A percentile compares a stretch with the other conserved stretches of the same genome.
Conservation (phyloP, 2,113 vertebrate genomes). For the Prolemur simus region DNA sequence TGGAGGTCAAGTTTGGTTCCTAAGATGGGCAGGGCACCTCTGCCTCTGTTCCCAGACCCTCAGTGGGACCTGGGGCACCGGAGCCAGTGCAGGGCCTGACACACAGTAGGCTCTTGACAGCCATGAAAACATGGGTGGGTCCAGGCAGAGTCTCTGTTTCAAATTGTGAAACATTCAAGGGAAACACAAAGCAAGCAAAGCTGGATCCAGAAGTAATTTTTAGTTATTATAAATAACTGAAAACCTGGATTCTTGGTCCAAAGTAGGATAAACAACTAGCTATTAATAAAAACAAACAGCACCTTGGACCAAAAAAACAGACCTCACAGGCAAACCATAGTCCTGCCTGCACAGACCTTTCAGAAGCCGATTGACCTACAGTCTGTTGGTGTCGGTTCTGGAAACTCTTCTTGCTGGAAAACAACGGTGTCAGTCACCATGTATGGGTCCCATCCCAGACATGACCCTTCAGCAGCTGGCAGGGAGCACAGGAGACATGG, state of each 20-base stretch:
- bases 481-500: neutral
- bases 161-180: neutral
- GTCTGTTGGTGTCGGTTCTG: neutral
- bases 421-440: rapidly evolving
- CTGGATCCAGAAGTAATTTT: conserved; percentile 37
- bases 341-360: neutral
- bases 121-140: neutral
- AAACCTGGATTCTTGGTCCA: neutral
- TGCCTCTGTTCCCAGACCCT: neutral
- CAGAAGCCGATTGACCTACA: neutral
- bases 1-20: neutral
- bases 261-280: conserved; percentile 32
- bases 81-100: neutral
- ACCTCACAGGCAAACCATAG: neutral
- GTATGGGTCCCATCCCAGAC: rapidly evolving
- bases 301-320: conserved; percentile 4
- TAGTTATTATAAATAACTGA: conserved; percentile 64
- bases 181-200: conserved; percentile 36
- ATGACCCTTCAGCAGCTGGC: neutral
- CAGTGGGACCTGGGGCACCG: neutral
- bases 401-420: neutral
- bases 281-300: conserved; percentile 60
- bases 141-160: conserved; percentile 40
- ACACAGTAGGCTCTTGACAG: conserved; percentile 27
- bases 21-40: neutral